Evolutionary conservation across 2,888 invertebrate genomes (phyloP).

Genomic region (Sinotaia quadrata): DNA sequence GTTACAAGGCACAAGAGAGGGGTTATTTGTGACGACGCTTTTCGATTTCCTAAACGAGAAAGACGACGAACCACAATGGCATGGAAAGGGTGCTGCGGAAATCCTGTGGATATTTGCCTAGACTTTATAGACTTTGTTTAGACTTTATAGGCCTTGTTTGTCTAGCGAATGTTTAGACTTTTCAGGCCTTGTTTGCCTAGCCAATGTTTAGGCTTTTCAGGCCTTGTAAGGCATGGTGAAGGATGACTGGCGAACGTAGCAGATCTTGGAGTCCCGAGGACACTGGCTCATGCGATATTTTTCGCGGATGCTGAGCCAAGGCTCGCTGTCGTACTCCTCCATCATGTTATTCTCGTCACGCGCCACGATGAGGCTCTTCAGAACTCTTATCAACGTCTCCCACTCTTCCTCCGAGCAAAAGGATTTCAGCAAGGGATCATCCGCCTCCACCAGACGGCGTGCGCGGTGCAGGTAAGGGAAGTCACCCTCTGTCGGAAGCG

Average conservation of each 20-base stretch:
- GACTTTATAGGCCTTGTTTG: too few relatives aligned
- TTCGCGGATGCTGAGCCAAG: constrained; percentile 42
- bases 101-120: too few relatives aligned
- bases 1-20: too few relatives aligned
- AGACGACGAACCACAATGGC: too few relatives aligned
- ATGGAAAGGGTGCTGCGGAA: too few relatives aligned
- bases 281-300: constrained; percentile 38
- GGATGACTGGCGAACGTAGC: constrained; percentile 35
- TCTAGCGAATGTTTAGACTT: too few relatives aligned
- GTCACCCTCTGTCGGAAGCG: constrained; percentile 29
- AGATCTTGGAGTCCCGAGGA: constrained; percentile 35
- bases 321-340: constrained; percentile 43
- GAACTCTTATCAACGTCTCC: constrained; percentile 29
- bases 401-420: constrained; percentile 40
- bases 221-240: constrained; percentile 33
- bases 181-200: too few relatives aligned
- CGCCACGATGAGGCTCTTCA: constrained; percentile 33
- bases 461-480: constrained; percentile 34
- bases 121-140: too few relatives aligned
- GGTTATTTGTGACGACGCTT: too few relatives aligned
- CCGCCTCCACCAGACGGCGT: constrained; percentile 37
- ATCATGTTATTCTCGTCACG: constrained; percentile 39
- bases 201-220: too few relatives aligned
- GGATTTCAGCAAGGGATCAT: constrained; percentile 41
- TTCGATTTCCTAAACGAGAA: too few relatives aligned